Evolutionary conservation across 2,888 invertebrate genomes (phyloP), one percentile per base, ranked within the genome.

Genomic region (Imbricaverruca yamaguchii): DNA sequence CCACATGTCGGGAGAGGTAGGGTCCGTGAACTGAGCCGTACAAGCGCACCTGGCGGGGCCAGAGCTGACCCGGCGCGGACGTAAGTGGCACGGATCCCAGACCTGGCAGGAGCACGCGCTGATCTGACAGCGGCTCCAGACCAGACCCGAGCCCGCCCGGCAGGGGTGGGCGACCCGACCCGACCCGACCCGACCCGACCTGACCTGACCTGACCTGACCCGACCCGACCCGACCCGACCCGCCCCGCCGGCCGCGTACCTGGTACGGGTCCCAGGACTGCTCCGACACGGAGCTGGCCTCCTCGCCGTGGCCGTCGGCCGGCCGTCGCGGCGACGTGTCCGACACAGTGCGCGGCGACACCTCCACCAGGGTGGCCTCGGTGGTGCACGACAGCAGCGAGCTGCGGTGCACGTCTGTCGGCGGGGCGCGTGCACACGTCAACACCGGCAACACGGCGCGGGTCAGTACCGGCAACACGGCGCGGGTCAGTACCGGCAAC

Each of bases 261-360:
- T 94, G 96, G 89, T 96, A 97, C 88, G 94, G 94, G 88, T 97
- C 97, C 97, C 97, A 97, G 80, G 95, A 95, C 85, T 94, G 94
- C 87, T 96, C 96, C 0, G 94, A 95, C 87, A 94, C 92, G n/a
- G 91, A 92, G 86, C 94, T 94, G 85, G 92, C 92, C 84, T 93
- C 92, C 86, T 86, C 86, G 15, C 81, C 65, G 15, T 53, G 39
- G 59, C 15, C 12, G 59, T 13, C 59, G 59, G 15, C 59, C 59
- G 11, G 59, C 11, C 81, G 80, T 81, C 86, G 84, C 25, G 84
- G 18, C 88, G 9, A 83, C 80, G 84, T 87, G 21, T 87, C 88
- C 84, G 84, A 84, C 82, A 86, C 84, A 85, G 1, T 86, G 86
- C 81, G 23, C 23, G 39, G 81, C 56, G 57, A 59, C 81, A 55